These are phyloP conservation scores for Lucilia cuprina DNA, from an alignment of 1,140 invertebrate genomes.

Conservation along the genomic window DNA sequence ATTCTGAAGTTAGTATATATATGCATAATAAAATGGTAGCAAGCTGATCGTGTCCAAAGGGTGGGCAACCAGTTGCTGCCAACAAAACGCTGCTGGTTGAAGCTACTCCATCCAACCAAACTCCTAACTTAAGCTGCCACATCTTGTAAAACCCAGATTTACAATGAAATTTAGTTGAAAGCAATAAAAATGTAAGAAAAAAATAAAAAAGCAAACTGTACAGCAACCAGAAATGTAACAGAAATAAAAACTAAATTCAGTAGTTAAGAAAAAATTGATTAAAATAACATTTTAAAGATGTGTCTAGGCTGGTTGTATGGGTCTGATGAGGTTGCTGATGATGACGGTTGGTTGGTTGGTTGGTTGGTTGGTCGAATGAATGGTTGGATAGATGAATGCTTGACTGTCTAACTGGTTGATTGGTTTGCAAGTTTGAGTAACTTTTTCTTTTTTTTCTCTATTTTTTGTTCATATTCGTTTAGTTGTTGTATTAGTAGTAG, in stretches of 20 bases:
- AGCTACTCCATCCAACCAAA: background rate
- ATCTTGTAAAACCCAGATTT: background rate
- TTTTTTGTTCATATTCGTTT: background rate
- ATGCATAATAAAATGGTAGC: conserved; percentile 25
- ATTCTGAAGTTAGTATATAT: background rate
- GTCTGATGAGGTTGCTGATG: background rate
- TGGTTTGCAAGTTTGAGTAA: background rate
- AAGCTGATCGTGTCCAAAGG: conserved; percentile 31
- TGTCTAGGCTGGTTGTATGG: background rate
- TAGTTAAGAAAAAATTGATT: conserved; percentile 3
- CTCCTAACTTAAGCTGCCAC: background rate
- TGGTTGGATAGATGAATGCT: too few species aligned
- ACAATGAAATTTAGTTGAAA: background rate
- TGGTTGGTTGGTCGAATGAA: background rate
- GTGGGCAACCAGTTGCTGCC: conserved; percentile 31
- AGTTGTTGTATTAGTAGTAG: background rate
- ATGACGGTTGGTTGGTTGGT: background rate
- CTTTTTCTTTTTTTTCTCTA: background rate
- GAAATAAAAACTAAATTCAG: background rate
- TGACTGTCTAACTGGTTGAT: background rate
- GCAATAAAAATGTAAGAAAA: background rate
- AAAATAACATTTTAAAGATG: conserved; percentile 15
- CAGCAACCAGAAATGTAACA: background rate
- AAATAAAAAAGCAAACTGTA: background rate
- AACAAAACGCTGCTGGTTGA: conserved; percentile 28